Conservation (phyloP, 2,797 vertebrate genomes). For the Melanotaenia trifasciata region DNA sequence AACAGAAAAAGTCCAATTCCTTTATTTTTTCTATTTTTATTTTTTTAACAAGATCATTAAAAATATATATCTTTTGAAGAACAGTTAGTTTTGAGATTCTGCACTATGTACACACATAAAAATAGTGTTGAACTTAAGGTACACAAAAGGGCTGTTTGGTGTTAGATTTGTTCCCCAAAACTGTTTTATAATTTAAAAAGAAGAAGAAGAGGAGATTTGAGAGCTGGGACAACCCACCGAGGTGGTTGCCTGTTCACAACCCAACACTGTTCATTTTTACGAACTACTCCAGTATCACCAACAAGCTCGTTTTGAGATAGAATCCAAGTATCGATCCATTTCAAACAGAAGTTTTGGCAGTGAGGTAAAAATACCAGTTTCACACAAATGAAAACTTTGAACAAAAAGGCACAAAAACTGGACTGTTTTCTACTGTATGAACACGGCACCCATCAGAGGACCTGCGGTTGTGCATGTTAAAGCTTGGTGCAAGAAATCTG, state of each 20-base stretch:
- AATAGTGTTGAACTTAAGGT: slow-evolving; percentile 24
- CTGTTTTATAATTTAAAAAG: neutral
- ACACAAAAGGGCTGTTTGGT: slow-evolving; percentile 9
- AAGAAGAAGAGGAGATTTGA: neutral
- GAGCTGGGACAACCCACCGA: neutral
- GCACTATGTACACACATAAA: slow-evolving; percentile 61
- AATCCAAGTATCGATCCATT: neutral
- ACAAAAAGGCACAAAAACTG: neutral
- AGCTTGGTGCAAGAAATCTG: too few relatives aligned
- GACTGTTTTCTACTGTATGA: neutral
- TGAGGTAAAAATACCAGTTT: neutral
- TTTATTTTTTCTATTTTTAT: slow-evolving; percentile 41
- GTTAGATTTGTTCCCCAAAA: neutral
- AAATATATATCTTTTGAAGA: slow-evolving; percentile 68
- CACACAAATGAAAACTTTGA: too few relatives aligned
- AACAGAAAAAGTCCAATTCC: slow-evolving; percentile 50
- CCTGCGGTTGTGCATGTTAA: neutral
- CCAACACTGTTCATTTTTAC: neutral
- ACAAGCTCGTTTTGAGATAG: neutral
- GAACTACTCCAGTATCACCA: neutral
- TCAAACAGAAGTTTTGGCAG: slow-evolving; percentile 3
- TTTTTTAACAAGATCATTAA: slow-evolving; percentile 81
- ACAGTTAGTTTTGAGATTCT: slow-evolving; percentile 66
- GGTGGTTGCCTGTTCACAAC: neutral
- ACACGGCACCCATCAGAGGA: slow-evolving; percentile 23